Evolutionary conservation across 1,140 invertebrate species (phyloP).

Genomic region (Nephila pilipes): DNA sequence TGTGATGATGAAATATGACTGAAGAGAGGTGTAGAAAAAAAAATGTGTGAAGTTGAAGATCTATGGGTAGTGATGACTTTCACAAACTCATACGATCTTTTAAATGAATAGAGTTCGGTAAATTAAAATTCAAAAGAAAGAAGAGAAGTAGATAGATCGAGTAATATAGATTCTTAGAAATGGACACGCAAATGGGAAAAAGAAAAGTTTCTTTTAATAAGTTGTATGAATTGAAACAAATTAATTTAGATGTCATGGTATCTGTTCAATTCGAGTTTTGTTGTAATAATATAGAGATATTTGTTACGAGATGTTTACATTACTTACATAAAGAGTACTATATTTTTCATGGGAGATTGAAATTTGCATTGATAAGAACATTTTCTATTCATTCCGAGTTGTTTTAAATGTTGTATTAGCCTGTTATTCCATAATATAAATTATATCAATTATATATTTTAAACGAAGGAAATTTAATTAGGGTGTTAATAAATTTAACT

Average conservation of each 20-base stretch:
- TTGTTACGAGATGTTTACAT: no score
- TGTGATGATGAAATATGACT: constrained; percentile 41
- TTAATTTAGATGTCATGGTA: background rate
- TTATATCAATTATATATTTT: no score
- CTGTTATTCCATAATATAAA: no score
- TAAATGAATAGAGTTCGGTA: background rate
- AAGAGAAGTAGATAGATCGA: background rate
- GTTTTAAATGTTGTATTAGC: no score
- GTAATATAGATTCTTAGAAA: constrained; percentile 10
- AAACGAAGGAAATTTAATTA: no score
- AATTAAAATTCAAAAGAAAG: constrained; percentile 14
- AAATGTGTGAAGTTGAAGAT: background rate
- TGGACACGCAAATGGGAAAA: background rate
- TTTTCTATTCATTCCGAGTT: no score
- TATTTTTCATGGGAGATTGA: no score
- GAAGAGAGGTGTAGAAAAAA: background rate
- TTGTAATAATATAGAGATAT: background rate
- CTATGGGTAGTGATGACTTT: constrained; percentile 9
- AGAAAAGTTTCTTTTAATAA: background rate
- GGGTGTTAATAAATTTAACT: no score
- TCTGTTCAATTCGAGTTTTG: background rate
- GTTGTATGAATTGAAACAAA: background rate
- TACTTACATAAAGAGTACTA: no score
- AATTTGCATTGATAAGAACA: no score
- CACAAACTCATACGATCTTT: background rate